These are phyloP conservation scores for Ephestia elutella DNA, from an alignment of 1,140 invertebrate genomes.

Conservation along the genomic window DNA sequence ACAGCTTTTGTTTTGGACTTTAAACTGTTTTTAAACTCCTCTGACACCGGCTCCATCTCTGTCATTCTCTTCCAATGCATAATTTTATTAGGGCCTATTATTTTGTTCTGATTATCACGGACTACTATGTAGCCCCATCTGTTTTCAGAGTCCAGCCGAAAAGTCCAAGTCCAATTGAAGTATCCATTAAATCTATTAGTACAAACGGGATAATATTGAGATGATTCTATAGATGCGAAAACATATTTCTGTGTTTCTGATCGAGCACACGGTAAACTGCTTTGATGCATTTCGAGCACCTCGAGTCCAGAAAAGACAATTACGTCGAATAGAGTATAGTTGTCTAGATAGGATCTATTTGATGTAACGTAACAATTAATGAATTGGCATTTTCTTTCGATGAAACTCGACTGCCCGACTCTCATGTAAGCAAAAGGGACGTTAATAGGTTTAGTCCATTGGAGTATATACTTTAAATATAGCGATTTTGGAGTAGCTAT, in stretches of 20 bases:
- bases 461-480: constrained; percentile 47
- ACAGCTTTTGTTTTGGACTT: constrained; percentile 70
- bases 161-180: constrained; percentile 81
- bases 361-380: constrained; percentile 50
- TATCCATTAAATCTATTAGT: constrained; percentile 48
- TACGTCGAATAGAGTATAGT: constrained; percentile 52
- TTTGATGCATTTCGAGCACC: constrained; percentile 20
- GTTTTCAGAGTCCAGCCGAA: constrained; percentile 78
- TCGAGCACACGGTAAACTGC: constrained; percentile 26
- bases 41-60: constrained; percentile 51
- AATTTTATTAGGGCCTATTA: constrained; percentile 48
- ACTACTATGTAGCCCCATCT: constrained; percentile 73
- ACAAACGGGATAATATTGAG: constrained; percentile 55
- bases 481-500: neutral
- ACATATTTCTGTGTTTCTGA: constrained; percentile 52
- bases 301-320: constrained; percentile 51
- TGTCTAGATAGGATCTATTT: constrained; percentile 33
- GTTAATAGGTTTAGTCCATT: constrained; percentile 41
- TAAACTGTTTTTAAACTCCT: constrained; percentile 49
- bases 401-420: constrained; percentile 35
- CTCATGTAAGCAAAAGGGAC: constrained; percentile 48
- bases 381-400: constrained; percentile 36
- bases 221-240: constrained; percentile 56
- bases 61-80: constrained; percentile 53
- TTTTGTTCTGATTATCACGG: constrained; percentile 36